Evolutionary conservation across 2,797 vertebrate species (phyloP).

Genomic region (Neopelma chrysocephalum): DNA sequence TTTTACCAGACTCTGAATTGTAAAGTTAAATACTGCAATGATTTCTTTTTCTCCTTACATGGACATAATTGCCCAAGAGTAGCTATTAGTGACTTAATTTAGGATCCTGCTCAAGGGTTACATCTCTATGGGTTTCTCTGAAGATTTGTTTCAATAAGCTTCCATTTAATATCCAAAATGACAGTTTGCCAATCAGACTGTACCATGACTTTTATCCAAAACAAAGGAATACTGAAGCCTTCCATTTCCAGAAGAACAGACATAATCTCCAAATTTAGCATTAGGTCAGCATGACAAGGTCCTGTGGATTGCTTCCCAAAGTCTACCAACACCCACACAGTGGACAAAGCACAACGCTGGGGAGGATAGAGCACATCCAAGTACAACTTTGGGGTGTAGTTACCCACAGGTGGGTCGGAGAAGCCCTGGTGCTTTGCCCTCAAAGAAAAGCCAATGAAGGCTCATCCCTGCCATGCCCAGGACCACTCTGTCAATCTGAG

Average conservation of each 20-base stretch:
- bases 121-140: background rate
- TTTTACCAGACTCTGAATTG: background rate
- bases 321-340: accelerated
- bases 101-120: background rate
- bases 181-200: background rate
- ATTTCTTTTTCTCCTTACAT: background rate
- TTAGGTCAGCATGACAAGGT: background rate
- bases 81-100: background rate
- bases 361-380: background rate
- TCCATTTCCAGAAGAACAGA: background rate
- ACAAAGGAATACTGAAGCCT: background rate
- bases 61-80: background rate
- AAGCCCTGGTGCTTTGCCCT: background rate
- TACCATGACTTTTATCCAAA: background rate
- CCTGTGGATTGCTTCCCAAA: background rate
- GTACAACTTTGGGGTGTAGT: accelerated
- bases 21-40: background rate
- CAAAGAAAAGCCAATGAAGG: background rate
- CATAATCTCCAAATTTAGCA: background rate
- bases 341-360: accelerated
- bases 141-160: background rate
- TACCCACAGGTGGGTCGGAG: background rate
- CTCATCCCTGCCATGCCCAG: background rate
- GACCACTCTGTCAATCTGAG: background rate
- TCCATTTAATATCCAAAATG: background rate